Evolutionary conservation across 2,113 vertebrate species (phyloP).

Genomic region (Lepidothrix coronata): DNA sequence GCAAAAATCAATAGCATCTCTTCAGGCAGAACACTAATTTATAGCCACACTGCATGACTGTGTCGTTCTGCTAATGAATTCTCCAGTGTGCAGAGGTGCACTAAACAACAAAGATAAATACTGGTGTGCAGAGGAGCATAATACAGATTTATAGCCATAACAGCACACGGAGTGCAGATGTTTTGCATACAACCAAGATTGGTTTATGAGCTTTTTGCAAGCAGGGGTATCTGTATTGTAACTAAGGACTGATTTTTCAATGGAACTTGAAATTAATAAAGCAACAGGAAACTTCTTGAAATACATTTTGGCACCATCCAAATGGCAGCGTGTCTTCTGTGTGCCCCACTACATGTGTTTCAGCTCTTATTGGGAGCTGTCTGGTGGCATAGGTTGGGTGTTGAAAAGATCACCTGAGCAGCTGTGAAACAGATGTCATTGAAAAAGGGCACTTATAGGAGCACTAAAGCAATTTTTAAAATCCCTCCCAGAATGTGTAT

Average conservation of each 20-base stretch:
- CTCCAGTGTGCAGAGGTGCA: conserved; percentile 47
- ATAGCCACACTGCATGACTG: not conserved
- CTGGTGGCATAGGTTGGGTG: not conserved
- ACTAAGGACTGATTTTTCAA: not conserved
- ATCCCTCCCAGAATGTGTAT: not conserved
- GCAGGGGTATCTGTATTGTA: not conserved
- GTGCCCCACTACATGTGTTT: not conserved
- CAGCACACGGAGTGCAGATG: conserved; percentile 3
- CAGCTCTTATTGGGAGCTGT: not conserved
- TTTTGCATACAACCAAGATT: conserved; percentile 37
- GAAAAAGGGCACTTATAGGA: not conserved
- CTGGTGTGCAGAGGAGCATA: conserved; percentile 6
- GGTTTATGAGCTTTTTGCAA: conserved; percentile 43
- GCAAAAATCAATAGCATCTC: conserved; percentile 31
- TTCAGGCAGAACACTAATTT: conserved; percentile 60
- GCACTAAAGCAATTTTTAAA: not conserved
- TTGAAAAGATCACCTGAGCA: not conserved
- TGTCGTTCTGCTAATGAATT: conserved; percentile 63
- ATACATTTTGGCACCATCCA: not conserved
- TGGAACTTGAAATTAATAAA: not conserved
- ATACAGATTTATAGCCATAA: conserved; percentile 55
- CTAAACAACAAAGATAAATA: conserved; percentile 65
- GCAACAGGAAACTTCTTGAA: not conserved
- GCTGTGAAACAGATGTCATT: not conserved
- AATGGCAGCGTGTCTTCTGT: not conserved